These are phyloP conservation scores for Leptinotarsa haldemani DNA, from an alignment of 2,888 invertebrate genomes.

Conservation along the genomic window DNA sequence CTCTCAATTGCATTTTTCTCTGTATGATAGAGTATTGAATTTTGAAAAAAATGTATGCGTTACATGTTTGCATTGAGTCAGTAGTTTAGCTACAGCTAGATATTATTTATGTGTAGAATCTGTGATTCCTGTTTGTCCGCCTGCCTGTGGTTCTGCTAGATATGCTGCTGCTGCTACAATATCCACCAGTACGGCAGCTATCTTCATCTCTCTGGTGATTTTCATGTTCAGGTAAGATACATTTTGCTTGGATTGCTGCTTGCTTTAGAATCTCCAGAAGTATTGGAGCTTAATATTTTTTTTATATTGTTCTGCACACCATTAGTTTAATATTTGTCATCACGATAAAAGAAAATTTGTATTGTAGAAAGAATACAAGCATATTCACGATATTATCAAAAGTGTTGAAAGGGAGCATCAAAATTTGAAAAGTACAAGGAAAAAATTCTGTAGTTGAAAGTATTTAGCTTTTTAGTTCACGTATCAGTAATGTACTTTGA, in stretches of 20 bases:
- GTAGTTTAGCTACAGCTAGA: slow-evolving; percentile 45
- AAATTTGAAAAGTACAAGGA: too few relatives aligned
- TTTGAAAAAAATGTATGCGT: not conserved
- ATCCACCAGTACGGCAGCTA: slow-evolving; percentile 68
- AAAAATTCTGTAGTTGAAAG: too few relatives aligned
- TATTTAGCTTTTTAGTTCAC: too few relatives aligned
- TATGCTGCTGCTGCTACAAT: slow-evolving; percentile 71
- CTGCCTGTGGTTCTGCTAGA: slow-evolving; percentile 83
- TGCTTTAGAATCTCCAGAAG: slow-evolving; percentile 14
- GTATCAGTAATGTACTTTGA: too few relatives aligned
- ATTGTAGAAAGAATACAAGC: too few relatives aligned
- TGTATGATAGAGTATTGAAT: not conserved
- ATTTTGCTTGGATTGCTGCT: slow-evolving; percentile 45
- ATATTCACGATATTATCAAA: too few relatives aligned
- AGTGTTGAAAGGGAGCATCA: too few relatives aligned
- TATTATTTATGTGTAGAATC: slow-evolving; percentile 76
- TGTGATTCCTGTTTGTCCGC: slow-evolving; percentile 92
- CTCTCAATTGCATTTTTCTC: not conserved
- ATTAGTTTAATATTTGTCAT: too few relatives aligned
- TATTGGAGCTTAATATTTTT: not conserved
- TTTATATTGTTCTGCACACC: too few relatives aligned
- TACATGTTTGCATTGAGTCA: slow-evolving; percentile 22
- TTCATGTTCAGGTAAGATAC: slow-evolving; percentile 66
- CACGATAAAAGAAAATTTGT: too few relatives aligned
- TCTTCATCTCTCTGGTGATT: slow-evolving; percentile 67